A percentile compares a stretch with the other conserved stretches of the same genome.
Evolutionary conservation across 1,140 invertebrate genomes (phyloP).

Genomic region (Sycophila sp.): DNA sequence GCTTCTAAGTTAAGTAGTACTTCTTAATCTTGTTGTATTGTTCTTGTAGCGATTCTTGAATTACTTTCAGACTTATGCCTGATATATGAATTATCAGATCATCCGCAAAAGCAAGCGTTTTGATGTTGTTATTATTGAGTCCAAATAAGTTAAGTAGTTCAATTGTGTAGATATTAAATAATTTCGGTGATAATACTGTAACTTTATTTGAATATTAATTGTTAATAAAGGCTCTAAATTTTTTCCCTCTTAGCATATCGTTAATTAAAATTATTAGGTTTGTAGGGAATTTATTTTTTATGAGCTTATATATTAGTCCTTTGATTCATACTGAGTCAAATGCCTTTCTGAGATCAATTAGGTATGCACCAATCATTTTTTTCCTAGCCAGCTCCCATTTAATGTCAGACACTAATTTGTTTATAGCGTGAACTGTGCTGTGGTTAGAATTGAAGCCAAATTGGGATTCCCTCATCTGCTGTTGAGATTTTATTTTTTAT

Average conservation of each 20-base stretch:
- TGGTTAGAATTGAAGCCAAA: neutral
- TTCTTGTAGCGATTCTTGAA: slow-evolving; percentile 22
- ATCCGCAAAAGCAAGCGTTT: neutral
- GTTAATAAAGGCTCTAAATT: neutral
- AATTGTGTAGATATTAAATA: neutral
- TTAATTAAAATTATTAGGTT: slow-evolving; percentile 31
- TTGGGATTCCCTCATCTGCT: neutral
- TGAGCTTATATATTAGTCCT: slow-evolving; percentile 42
- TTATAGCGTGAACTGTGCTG: neutral
- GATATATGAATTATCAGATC: too few species aligned
- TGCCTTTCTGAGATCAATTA: neutral
- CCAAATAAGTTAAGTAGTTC: neutral
- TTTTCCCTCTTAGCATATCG: slow-evolving; percentile 32
- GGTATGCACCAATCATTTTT: neutral
- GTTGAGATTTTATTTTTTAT: neutral
- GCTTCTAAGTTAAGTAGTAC: slow-evolving; percentile 30
- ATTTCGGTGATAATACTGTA: neutral
- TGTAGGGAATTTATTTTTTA: slow-evolving; percentile 32
- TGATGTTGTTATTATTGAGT: neutral
- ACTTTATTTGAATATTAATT: neutral
- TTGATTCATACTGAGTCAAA: slow-evolving; percentile 34
- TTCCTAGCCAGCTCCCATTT: neutral
- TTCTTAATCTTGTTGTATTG: slow-evolving; percentile 22
- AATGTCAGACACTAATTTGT: neutral
- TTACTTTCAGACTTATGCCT: too few species aligned